These are phyloP conservation scores for Hydractinia symbiolongicarpus DNA, from an alignment of 30 jellyfish, hydroid and myxozoan species.

Conservation along the genomic window DNA sequence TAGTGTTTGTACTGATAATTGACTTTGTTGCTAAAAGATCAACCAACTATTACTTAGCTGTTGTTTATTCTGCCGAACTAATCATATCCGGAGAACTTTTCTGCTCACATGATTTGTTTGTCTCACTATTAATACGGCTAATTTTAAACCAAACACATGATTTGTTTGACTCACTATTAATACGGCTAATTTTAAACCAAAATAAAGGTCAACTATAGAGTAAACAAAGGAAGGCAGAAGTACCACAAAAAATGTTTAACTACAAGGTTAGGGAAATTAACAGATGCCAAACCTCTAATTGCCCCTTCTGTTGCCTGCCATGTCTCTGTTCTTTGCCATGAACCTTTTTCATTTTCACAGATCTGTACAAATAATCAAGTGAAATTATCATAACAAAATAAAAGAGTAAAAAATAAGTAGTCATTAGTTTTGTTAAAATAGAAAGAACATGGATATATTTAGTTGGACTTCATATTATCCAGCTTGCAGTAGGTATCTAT, in stretches of 20 bases:
- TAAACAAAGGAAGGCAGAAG: not conserved
- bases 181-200: not conserved
- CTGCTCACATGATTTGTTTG: too few species aligned
- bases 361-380: constrained; percentile 22
- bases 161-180: not conserved
- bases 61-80: too few species aligned
- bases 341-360: constrained; percentile 33
- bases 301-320: constrained; percentile 93
- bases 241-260: not conserved
- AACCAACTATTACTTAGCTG: too few species aligned
- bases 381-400: not conserved
- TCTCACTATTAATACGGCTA: not conserved
- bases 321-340: constrained; percentile 14
- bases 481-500: too few species aligned
- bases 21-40: too few species aligned
- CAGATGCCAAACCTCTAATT: constrained; percentile 41
- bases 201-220: not conserved
- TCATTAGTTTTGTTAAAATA: too few species aligned
- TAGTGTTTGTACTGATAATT: too few species aligned
- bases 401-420: not conserved
- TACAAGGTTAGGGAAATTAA: too few species aligned
- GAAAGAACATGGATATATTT: too few species aligned
- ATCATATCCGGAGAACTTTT: too few species aligned
- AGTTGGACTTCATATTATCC: too few species aligned
- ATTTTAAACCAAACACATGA: not conserved